phyloP scores from a whole-genome alignment of 2,888 invertebrate genomes.

The Shargacucullia verbasci region DNA sequence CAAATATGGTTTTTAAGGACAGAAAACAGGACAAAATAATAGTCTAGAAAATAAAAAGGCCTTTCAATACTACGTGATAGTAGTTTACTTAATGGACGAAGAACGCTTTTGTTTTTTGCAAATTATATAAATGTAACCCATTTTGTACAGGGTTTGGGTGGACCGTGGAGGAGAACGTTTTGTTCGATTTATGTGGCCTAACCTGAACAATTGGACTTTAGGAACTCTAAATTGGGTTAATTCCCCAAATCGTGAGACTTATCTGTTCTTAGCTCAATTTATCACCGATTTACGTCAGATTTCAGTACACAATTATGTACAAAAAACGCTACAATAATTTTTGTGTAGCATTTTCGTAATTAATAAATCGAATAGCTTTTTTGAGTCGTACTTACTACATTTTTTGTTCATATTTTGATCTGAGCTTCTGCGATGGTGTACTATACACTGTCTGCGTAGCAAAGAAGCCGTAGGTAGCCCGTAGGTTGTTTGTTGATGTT shows the following conservation, averaged over 20 bases:
- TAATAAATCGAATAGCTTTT: not conserved
- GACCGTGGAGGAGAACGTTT: conserved; percentile 5
- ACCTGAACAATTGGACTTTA: conserved; percentile 30
- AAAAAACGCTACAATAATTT: conserved; percentile 11
- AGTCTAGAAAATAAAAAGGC: conserved; percentile 5
- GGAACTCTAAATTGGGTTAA: conserved; percentile 26
- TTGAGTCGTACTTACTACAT: too few relatives aligned
- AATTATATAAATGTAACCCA: conserved; percentile 19
- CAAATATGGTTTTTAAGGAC: too few relatives aligned
- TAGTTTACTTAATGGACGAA: not conserved
- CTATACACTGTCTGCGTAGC: not conserved
- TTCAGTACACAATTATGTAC: too few relatives aligned
- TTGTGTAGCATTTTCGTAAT: conserved; percentile 1
- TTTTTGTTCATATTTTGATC: too few relatives aligned
- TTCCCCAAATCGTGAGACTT: conserved; percentile 30
- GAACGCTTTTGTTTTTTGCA: conserved; percentile 6
- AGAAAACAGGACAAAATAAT: conserved; percentile 30
- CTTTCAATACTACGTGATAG: not conserved
- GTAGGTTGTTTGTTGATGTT: conserved; percentile 6
- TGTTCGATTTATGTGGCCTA: conserved; percentile 27
- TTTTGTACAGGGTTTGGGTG: conserved; percentile 22
- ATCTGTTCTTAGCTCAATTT: conserved; percentile 22
- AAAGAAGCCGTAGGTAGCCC: conserved; percentile 16
- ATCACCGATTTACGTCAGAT: conserved; percentile 15
- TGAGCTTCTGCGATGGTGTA: too few relatives aligned